Percentiles rank a stretch among this genome's conserved stretches.
Conservation (phyloP, 2,888 invertebrate species). For the Asteroscopus sphinx region DNA sequence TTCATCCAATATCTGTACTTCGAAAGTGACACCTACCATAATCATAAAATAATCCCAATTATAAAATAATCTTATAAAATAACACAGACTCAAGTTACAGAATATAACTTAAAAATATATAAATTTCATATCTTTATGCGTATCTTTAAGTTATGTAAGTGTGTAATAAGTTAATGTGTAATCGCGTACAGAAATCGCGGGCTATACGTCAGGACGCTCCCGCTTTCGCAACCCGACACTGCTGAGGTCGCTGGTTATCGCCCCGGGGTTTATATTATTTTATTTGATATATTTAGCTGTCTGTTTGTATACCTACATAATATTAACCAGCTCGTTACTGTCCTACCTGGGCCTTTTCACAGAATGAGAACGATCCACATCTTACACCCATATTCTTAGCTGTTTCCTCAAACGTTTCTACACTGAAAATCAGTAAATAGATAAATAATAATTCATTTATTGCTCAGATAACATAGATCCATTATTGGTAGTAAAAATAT, state of each 20-base stretch:
- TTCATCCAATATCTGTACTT: not conserved
- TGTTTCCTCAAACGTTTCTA: no score
- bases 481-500: no score
- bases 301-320: no score
- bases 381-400: no score
- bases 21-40: not conserved
- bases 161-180: slow-evolving; percentile 60
- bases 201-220: slow-evolving; percentile 60
- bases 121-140: slow-evolving; percentile 54
- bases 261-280: slow-evolving; percentile 29
- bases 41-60: slow-evolving; percentile 26
- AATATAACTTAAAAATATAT: slow-evolving; percentile 53
- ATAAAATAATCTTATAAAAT: slow-evolving; percentile 44
- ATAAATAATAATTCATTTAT: no score
- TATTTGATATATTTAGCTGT: slow-evolving; percentile 17
- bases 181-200: slow-evolving; percentile 59
- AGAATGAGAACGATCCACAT: no score
- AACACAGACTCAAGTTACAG: slow-evolving; percentile 43
- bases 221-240: slow-evolving; percentile 55
- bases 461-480: no score
- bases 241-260: slow-evolving; percentile 45
- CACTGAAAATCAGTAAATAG: no score
- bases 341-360: no score
- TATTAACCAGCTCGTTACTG: no score
- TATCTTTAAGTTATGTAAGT: slow-evolving; percentile 63